Base-by-base conservation (phyloP, 2,113 vertebrate species). In the Halichoerus grypus region DNA sequence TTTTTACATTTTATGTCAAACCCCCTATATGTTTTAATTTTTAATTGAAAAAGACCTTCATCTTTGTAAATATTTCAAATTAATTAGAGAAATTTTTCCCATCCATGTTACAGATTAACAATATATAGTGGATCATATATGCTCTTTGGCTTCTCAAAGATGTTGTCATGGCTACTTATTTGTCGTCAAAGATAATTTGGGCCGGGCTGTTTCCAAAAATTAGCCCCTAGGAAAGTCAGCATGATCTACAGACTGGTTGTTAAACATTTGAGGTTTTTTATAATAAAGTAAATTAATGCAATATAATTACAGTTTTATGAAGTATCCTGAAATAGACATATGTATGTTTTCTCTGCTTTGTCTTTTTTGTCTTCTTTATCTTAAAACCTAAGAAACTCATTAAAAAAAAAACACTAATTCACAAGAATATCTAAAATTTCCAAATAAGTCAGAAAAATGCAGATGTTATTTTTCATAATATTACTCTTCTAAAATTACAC, bases 391-490 rank as follows among this genome's bases (percentile, higher is more conserved):
- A 57, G 16, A 82, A 55, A 6, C 10, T 65, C 0, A 46, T 39
- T 86, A 0, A 53, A 82, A 80, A 46, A 79, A 94, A 42, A 42
- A 61, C 24, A 28, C 4, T 19, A 80, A 77, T 67, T 94, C 16
- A 49, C 0, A 79, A 72, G 53, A 79, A 86, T 61, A 96, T 86
- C 3, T 88, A 21, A 91, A 85, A 95, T 94, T 96, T 96, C n/a
- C 49, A 91, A 94, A 85, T 96, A 83, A 71, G 3, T 91, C 42
- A 91, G 88, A 53, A 95, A 94, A 96, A 86, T 67, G 33, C 22
- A 93, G 94, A 94, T 88, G 11, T 46, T 80, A 31, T 85, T 96
- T 97, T 5, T 88, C 21, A 80, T 97, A 67, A 87, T 83, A 95
- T 53, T 88, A 67, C 4, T 55, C 91, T 94, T 76, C 81, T 88